Evolutionary conservation across 2,797 vertebrate species (phyloP).

Genomic region (Martes flavigula): DNA sequence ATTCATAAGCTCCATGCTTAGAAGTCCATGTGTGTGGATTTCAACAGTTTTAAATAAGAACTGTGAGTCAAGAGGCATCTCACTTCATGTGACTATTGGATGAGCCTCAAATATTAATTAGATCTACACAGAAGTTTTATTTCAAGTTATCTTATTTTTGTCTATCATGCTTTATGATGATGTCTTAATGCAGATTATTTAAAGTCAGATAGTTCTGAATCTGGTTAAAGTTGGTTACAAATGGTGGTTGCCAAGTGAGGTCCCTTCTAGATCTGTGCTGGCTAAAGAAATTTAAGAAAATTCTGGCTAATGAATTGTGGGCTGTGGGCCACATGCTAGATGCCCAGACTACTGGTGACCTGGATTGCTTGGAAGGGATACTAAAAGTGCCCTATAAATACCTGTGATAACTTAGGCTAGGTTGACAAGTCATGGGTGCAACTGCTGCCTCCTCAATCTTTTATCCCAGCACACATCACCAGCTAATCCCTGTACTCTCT

Average conservation of each 20-base stretch:
- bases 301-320: not conserved
- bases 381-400: not conserved
- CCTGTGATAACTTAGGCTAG: not conserved
- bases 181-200: not conserved
- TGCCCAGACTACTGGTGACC: not conserved
- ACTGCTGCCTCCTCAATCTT: not conserved
- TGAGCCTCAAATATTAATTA: not conserved
- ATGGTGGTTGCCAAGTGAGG: not conserved
- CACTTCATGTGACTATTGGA: not conserved
- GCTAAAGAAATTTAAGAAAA: not conserved
- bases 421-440: not conserved
- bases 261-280: not conserved
- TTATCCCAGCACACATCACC: not conserved
- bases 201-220: constrained; percentile 23
- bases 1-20: not conserved
- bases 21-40: not conserved
- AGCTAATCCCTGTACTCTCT: not conserved
- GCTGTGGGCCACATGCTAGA: not conserved
- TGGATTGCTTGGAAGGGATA: not conserved
- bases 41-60: not conserved
- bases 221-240: not conserved
- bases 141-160: constrained; percentile 33
- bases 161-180: not conserved
- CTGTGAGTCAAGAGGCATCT: not conserved
- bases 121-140: not conserved